phyloP scores from a whole-genome alignment of 2,888 invertebrate genomes.

The Apamea epomidion region DNA sequence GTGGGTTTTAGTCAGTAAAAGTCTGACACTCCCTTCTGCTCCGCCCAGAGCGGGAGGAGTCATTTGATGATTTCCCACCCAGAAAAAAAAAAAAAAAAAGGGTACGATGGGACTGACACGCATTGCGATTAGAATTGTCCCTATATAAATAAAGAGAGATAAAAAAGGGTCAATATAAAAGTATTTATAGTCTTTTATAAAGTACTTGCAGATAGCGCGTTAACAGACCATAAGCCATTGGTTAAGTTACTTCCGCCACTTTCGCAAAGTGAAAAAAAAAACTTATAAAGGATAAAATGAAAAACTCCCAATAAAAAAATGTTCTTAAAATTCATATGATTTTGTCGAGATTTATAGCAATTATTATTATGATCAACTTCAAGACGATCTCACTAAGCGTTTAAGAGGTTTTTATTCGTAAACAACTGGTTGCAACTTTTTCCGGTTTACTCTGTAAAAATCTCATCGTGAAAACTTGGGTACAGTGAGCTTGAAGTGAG shows the following conservation, averaged over 20 bases:
- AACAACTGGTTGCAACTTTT: not conserved
- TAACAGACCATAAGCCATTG: constrained; percentile 23
- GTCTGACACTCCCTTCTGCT: too few species aligned
- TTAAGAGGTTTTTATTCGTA: not conserved
- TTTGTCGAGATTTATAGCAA: not conserved
- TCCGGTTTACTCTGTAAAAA: not conserved
- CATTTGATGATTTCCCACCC: too few species aligned
- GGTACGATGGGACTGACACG: too few species aligned
- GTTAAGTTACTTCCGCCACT: constrained; percentile 20
- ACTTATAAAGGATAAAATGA: not conserved
- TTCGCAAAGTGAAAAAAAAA: not conserved
- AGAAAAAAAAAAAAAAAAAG: too few species aligned
- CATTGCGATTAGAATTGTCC: too few species aligned
- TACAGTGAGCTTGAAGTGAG: not conserved
- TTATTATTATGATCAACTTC: not conserved
- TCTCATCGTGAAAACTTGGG: not conserved
- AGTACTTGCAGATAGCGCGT: constrained; percentile 33
- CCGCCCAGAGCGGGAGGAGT: too few species aligned
- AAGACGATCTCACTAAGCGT: not conserved
- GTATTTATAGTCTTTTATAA: not conserved
- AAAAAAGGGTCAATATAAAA: not conserved
- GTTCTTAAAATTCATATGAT: not conserved
- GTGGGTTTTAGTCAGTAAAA: too few species aligned
- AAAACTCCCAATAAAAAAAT: not conserved
- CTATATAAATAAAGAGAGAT: too few species aligned